These are phyloP conservation scores for Lasioglossum zephyrum DNA, from an alignment of 2,888 invertebrate species.

Conservation along the genomic window DNA sequence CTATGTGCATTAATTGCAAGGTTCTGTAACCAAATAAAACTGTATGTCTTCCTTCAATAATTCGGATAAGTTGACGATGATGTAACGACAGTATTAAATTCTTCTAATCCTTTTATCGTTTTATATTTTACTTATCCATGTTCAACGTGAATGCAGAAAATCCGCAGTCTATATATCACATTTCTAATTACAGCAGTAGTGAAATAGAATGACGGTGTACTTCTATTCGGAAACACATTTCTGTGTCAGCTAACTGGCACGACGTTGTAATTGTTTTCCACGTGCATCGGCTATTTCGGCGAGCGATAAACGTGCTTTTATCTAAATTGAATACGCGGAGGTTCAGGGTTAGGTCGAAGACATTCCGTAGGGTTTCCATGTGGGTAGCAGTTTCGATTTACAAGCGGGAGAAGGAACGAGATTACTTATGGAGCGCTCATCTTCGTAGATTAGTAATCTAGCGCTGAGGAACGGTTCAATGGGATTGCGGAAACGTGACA, in stretches of 20 bases:
- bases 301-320: background rate
- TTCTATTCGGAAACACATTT: background rate
- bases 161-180: too few species aligned
- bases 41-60: too few species aligned
- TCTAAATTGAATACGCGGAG: background rate
- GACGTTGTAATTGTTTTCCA: background rate
- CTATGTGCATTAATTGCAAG: too few species aligned
- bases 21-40: too few species aligned
- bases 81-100: too few species aligned
- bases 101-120: too few species aligned
- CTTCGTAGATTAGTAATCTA: constrained; percentile 14
- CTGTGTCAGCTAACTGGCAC: background rate
- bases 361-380: background rate
- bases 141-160: too few species aligned
- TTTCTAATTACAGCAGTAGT: background rate
- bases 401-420: background rate
- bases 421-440: constrained; percentile 12
- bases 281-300: background rate
- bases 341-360: background rate
- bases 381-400: background rate
- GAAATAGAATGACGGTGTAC: background rate
- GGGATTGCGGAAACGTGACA: constrained; percentile 21
- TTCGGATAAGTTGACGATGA: too few species aligned
- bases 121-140: too few species aligned
- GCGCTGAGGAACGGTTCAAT: background rate